phyloP scores from a whole-genome alignment of 2,113 vertebrate genomes.

The Grus americana region DNA sequence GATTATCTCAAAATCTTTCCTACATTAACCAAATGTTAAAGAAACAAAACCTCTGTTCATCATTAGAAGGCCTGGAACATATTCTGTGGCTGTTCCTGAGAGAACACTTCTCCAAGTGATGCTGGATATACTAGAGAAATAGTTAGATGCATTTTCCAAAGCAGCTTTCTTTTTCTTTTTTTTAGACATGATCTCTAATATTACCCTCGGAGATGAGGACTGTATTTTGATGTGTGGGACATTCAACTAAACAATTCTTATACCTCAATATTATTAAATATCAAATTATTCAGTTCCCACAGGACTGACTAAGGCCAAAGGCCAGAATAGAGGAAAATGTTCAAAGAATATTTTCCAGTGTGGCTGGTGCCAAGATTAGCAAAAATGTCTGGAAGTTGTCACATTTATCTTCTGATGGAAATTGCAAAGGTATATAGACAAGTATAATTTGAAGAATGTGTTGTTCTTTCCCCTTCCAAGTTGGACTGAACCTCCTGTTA shows the following conservation, averaged over 20 bases:
- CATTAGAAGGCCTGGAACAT: not conserved
- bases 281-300: slow-evolving; percentile 34
- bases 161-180: not conserved
- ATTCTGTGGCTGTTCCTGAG: not conserved
- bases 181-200: not conserved
- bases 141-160: not conserved
- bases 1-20: not conserved
- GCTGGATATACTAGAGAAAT: not conserved
- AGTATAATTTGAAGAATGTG: slow-evolving; percentile 57
- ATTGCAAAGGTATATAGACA: slow-evolving; percentile 51
- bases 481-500: slow-evolving; percentile 2
- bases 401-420: slow-evolving; percentile 53
- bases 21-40: not conserved
- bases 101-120: not conserved
- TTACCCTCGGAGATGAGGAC: not conserved
- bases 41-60: slow-evolving; percentile 15
- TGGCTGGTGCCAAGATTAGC: slow-evolving; percentile 48
- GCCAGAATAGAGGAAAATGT: slow-evolving; percentile 2
- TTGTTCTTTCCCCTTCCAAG: slow-evolving; percentile 37
- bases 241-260: slow-evolving; percentile 38
- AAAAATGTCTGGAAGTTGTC: slow-evolving; percentile 57
- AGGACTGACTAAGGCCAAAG: not conserved
- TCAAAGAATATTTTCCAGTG: slow-evolving; percentile 51
- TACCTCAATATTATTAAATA: slow-evolving; percentile 40
- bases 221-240: slow-evolving; percentile 21